Evolutionary conservation across 2,888 invertebrate genomes (phyloP), one percentile per base, ranked within the genome.

Genomic region (Sinopyrophorus schimmeli): DNA sequence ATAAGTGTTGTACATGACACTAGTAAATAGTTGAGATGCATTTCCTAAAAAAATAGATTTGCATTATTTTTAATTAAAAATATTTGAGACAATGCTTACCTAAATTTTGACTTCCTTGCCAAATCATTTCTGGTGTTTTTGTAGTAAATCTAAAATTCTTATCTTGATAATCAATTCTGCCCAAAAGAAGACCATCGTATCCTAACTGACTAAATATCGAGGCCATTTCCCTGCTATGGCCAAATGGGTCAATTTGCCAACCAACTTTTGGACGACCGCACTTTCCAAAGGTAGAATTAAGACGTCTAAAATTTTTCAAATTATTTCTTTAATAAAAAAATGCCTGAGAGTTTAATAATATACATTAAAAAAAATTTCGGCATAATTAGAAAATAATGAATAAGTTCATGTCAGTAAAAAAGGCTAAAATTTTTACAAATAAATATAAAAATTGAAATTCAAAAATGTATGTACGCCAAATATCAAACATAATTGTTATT

Each of bases 231-330:
- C 89, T 75, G 0, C 92, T 89, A 63, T 92, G 92, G 0, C 92
- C 92, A 63, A 92, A 92, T 0, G 91, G 90, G 67, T 92, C 92
- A 20, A 87, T 86, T 64, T 87, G 90, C 91, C 91, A 90, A 0
- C 83, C 90, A 5, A 87, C 80, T 43, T 78, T 79, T 0, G 92
- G 91, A 3, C 81, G 73, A 0, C 82, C 91, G 65, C 89, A 90
- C 1, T 75, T 69, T 0, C 87, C 88, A 62, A 89, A 86, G 0
- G 85, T 83, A 4, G 84, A 80, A 58, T 86, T 78, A 5, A 80
- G 59, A 58, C 69, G 70, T 38, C 74, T 74, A 44, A 3, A 15
- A 24, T 2, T 26, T 9, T n/a, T 1, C 12, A 31, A 15, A 12
- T 9, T 2, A 0, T 10, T 12, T 27, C 3, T 17, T n/a, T n/a